A percentile compares a stretch with the other conserved stretches of the same genome.
These are phyloP conservation scores for Cyclopterus lumpus DNA, from an alignment of 2,797 vertebrate species.

Conservation along the genomic window DNA sequence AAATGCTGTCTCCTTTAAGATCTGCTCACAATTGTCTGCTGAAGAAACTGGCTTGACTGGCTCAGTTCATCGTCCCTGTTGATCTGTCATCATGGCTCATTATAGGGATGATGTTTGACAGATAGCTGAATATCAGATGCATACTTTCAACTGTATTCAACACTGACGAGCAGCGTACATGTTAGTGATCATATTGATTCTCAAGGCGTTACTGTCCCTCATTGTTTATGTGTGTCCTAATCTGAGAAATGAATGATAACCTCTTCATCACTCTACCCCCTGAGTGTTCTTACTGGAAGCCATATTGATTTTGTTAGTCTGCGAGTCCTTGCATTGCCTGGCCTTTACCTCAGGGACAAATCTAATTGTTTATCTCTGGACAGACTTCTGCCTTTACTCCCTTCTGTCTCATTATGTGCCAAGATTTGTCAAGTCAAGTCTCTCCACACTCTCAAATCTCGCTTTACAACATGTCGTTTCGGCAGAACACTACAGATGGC, in stretches of 20 bases:
- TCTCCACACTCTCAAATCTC: constrained; percentile 86
- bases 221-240: constrained; percentile 78
- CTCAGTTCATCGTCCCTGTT: constrained; percentile 69
- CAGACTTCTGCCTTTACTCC: constrained; percentile 88
- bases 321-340: constrained; percentile 84
- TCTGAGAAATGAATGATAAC: constrained; percentile 85
- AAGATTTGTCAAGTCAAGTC: constrained; percentile 90
- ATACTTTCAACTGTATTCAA: constrained; percentile 61
- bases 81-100: constrained; percentile 67
- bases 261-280: constrained; percentile 84
- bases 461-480: constrained; percentile 87
- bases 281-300: constrained; percentile 84
- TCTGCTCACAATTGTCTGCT: constrained; percentile 74
- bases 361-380: constrained; percentile 92
- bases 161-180: constrained; percentile 59
- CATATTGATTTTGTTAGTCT: constrained; percentile 89
- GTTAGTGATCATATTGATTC: constrained; percentile 75
- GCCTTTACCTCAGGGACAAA: constrained; percentile 88
- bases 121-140: constrained; percentile 53
- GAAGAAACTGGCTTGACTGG: constrained; percentile 60
- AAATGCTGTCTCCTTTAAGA: constrained; percentile 79
- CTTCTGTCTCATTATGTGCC: constrained; percentile 90
- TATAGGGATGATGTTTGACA: constrained; percentile 52
- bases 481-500: constrained; percentile 89
- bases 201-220: constrained; percentile 66